Conservation (phyloP, 2,797 vertebrate species). For the Enteromius argenteus region DNA sequence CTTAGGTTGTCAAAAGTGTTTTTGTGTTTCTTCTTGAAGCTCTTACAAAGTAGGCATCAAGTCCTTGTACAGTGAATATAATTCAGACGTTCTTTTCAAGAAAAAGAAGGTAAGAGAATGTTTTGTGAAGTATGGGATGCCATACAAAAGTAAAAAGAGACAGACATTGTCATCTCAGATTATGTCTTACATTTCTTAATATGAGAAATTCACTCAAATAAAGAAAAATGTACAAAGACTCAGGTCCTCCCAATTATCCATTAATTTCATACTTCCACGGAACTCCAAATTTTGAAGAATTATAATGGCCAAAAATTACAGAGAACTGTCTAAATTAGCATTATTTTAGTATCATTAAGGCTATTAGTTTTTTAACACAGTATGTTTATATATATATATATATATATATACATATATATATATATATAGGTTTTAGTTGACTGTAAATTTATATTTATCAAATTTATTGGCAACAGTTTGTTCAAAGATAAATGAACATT, state of each 20-base stretch:
- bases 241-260: not conserved
- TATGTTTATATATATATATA: no score
- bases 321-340: not conserved
- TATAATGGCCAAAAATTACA: not conserved
- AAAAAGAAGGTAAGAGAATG: not conserved
- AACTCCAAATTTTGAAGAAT: not conserved
- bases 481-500: no score
- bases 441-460: no score
- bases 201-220: not conserved
- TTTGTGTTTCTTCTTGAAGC: slow-evolving; percentile 4
- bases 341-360: not conserved
- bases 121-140: not conserved
- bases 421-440: no score
- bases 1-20: slow-evolving; percentile 2
- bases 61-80: slow-evolving; percentile 1
- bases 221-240: not conserved
- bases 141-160: slow-evolving; percentile 13
- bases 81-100: not conserved
- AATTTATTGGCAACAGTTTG: no score
- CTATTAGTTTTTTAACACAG: no score
- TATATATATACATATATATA: no score
- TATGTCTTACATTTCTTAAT: slow-evolving; percentile 37
- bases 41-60: not conserved
- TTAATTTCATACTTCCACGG: not conserved
- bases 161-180: slow-evolving; percentile 25